These are phyloP conservation scores for Elgaria multicarinata DNA, from an alignment of 2,113 vertebrate genomes.

Conservation along the genomic window DNA sequence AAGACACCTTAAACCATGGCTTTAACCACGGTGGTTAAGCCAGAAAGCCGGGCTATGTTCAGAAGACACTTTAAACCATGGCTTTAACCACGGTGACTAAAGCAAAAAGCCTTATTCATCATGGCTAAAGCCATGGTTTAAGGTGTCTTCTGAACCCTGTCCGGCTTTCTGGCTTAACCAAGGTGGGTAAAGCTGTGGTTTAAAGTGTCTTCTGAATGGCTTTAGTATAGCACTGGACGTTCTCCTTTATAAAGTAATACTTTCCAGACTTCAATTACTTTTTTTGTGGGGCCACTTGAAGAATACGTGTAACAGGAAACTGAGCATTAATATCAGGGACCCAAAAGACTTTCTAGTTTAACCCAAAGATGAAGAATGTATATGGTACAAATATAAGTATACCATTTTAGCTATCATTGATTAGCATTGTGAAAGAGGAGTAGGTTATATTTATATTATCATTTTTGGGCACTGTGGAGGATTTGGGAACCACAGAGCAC, in stretches of 20 bases:
- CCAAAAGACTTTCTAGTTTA: background rate
- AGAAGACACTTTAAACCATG: too few species aligned
- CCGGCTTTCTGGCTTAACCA: too few species aligned
- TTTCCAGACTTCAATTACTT: background rate
- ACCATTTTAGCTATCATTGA: background rate
- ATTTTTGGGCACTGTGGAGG: background rate
- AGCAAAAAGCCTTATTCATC: too few species aligned
- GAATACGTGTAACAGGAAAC: background rate
- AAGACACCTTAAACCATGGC: too few species aligned
- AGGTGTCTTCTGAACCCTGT: too few species aligned
- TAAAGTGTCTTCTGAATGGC: background rate
- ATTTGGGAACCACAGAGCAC: background rate
- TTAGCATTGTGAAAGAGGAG: background rate
- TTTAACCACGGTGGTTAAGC: too few species aligned
- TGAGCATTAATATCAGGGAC: background rate
- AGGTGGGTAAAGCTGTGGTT: too few species aligned
- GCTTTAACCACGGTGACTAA: too few species aligned
- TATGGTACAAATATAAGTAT: background rate
- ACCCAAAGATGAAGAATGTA: background rate
- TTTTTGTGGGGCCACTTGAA: background rate
- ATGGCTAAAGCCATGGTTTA: too few species aligned
- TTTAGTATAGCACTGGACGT: background rate
- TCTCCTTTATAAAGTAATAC: background rate
- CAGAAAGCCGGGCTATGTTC: too few species aligned
- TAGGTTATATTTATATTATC: background rate